Evolutionary conservation across 2,113 vertebrate species (phyloP), one percentile per base, ranked within the genome.

Genomic region (Dascyllus trimaculatus): DNA sequence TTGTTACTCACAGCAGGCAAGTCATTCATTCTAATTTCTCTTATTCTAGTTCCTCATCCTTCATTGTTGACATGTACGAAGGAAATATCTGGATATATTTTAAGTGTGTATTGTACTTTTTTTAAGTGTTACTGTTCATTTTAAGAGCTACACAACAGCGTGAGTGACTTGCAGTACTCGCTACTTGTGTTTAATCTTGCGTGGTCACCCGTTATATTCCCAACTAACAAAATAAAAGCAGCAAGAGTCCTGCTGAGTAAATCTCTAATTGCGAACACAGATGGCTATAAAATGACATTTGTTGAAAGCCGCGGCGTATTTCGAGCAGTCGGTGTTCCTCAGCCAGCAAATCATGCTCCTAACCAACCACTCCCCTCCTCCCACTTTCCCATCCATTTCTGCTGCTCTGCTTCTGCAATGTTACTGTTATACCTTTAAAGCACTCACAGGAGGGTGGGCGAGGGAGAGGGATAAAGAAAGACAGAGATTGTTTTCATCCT

Each of bases 401-500:
- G 51, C 56, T 53, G 25, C 52, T 45, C 43, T 70, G 56, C 67
- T 24, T 48, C 72, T 74, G 52, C 40, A 48, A 3, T 68, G 24
- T 49, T 57, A 22, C 75, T 70, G 26, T n/a, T 48, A 43, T 57
- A 64, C 35, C 54, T 63, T 66, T 65, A 73, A 81, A 80, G 67
- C 13, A 18, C 45, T 63, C 26, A 14, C 71, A 68, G 62, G 48
- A 75, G 66, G 72, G 22, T 38, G 40, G 63, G 62, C 0, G 1
- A 67, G n/a, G 24, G 22, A 43, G 51, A 63, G 46, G 75, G 40
- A 74, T 67, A 79, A 85, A 87, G 75, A 81, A 52, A 71, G 70
- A 77, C 53, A 18, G 60, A 46, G 60, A 75, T 83, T 72, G 58
- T 78, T 88, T 85, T 85, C 62, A 35, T 87, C 76, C 78, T 40